Evolutionary conservation across 2,113 vertebrate genomes (phyloP), one percentile per base, ranked within the genome.

Genomic region (Trinectes maculatus): DNA sequence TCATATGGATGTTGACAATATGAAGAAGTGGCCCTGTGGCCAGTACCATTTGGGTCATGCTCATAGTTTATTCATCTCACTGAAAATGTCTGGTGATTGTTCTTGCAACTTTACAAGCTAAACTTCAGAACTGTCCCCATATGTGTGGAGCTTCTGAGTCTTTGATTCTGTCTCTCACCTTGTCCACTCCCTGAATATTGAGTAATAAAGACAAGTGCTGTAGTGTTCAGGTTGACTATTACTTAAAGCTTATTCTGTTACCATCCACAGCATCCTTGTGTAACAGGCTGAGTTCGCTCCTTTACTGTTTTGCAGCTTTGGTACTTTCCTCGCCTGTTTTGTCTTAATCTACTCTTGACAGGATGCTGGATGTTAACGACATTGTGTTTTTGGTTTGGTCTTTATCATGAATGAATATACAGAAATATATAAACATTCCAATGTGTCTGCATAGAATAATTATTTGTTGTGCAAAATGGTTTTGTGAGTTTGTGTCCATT

Each of bases 281-380:
- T 6, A 16, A 26, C 28, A 12, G 4, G 39, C 43, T 25, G 39
- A 40, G 43, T n/a, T 11, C 12, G 44, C 9, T 6, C 53, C 18
- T 70, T 40, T 29, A 28, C 18, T 72, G 22, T 22, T 8, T 57
- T 16, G 3, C 10, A 9, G 22, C 44, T 47, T 31, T 13, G 29
- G 18, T 28, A 28, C 25, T 12, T 18, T 18, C 31, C 15, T 58
- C 48, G 25, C 21, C 61, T 48, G 24, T 13, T 25, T 16, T 44
- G 25, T 57, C 68, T 37, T 62, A 61, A 18, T 71, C 46, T 39
- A 18, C 48, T 67, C 48, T 80, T 37, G 24, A 43, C 56, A 61
- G 5, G 72, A 76, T 39, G 65, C 52, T 71, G 24, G 58, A 71
- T 74, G 76, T 90, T 91, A 89, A 90, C 77, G 84, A 69, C 80